Base-by-base conservation (phyloP, 2,113 vertebrate species). In the Cyprinodon tularosa region DNA sequence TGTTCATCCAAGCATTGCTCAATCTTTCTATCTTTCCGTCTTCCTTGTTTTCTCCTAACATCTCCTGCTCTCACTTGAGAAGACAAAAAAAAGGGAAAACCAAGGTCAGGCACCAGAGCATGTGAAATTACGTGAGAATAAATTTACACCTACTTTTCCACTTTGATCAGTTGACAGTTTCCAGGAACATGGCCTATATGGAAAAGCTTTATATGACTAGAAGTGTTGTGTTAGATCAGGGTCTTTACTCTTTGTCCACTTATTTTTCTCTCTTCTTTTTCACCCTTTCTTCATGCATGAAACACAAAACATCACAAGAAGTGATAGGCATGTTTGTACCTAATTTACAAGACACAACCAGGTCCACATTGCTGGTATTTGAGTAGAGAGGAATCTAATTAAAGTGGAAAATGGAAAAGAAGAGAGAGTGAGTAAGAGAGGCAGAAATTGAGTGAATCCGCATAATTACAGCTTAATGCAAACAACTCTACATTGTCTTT, bases 391-490 rank as follows among this genome's bases (percentile, higher is more conserved):
- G 72, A 90, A 90, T 88, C 85, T 87, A 91, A 93, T 93, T 92
- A 92, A 91, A 91, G 71, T 53, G 47, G 77, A 22, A 87, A 92
- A 90, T 85, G 83, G 81, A 88, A 86, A 44, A 81, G 79, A 45
- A 17, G 74, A 67, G 60, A 62, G 74, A 80, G 75, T 8, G 69
- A 63, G 68, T 4, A 66, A 86, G 74, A 14, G 78, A 77, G 50
- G 37, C 47, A 75, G 81, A 47, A 76, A 87, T 76, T 77, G 72
- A 83, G 73, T 79, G 88, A 93, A 90, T 90, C 86, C 80, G 82
- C 86, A 86, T 91, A 93, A 93, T 94, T 93, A 92, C 91, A 91
- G 82, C 83, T 86, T 93, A 91, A 93, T 91, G 83, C 83, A 88
- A 94, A 92, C 86, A 92, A 87, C 82, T 90, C 84, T 42, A 83